Evolutionary conservation across 2,888 invertebrate genomes (phyloP).

Genomic region (Xestobium rufovillosum): DNA sequence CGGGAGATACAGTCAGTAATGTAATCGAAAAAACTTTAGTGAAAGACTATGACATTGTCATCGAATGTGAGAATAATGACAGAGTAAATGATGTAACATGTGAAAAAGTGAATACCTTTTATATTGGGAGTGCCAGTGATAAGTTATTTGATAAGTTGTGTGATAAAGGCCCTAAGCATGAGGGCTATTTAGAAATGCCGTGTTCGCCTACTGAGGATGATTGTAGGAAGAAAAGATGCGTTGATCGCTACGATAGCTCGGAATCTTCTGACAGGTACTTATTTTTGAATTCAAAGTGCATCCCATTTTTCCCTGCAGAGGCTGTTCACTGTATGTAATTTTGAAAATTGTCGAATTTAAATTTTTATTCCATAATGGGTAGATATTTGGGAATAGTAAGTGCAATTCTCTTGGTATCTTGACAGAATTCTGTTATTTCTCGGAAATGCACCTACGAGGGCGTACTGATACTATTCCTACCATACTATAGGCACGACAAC

Average conservation of each 20-base stretch:
- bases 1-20: constrained; percentile 54
- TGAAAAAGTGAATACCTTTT: constrained; percentile 47
- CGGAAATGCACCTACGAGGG: no score
- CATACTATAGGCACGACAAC: no score
- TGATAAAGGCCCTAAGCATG: constrained; percentile 28
- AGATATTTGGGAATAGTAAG: no score
- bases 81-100: constrained; percentile 48
- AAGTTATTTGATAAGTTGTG: constrained; percentile 39
- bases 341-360: no score
- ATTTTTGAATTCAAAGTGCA: no score
- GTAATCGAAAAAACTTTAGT: constrained; percentile 51
- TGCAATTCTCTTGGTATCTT: no score
- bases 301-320: no score
- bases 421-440: no score
- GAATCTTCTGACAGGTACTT: constrained; percentile 91
- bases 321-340: no score
- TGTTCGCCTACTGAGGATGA: constrained; percentile 42
- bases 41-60: constrained; percentile 47
- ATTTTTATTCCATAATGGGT: no score
- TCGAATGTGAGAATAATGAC: constrained; percentile 39
- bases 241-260: constrained; percentile 88
- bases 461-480: no score
- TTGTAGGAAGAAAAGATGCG: constrained; percentile 75
- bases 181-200: constrained; percentile 33
- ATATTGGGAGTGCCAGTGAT: constrained; percentile 39